phyloP scores from a whole-genome alignment of 2,888 invertebrate species.

The Acrobeloides nanus region DNA sequence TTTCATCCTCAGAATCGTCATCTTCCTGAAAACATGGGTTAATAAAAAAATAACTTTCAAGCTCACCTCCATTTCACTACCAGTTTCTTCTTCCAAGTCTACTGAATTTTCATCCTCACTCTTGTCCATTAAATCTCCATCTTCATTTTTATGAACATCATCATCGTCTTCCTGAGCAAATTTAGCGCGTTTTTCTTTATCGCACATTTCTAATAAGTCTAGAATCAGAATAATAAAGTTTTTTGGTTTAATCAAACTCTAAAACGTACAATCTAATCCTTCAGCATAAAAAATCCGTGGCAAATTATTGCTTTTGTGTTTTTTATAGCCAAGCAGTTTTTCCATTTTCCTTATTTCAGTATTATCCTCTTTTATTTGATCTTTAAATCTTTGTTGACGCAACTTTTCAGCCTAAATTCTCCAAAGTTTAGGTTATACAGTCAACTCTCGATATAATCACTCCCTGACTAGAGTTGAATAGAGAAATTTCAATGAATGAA shows the following conservation, averaged over 20 bases:
- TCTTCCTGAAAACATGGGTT: not conserved
- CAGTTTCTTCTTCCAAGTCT: not conserved
- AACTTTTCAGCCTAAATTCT: slow-evolving; percentile 7
- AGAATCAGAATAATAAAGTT: too few species aligned
- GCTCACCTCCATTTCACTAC: not conserved
- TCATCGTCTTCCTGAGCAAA: slow-evolving; percentile 8
- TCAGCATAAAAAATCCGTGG: slow-evolving; percentile 12
- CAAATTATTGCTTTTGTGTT: slow-evolving; percentile 11
- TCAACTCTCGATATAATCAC: too few species aligned
- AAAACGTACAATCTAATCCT: slow-evolving; percentile 18
- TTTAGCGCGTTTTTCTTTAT: slow-evolving; percentile 13
- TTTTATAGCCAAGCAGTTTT: slow-evolving; percentile 19
- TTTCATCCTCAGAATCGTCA: slow-evolving; percentile 7
- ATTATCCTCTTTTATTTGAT: slow-evolving; percentile 18
- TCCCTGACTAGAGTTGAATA: too few species aligned
- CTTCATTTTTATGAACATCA: slow-evolving; percentile 12
- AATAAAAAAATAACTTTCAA: not conserved
- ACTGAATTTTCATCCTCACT: slow-evolving; percentile 4
- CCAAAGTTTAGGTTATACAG: not conserved
- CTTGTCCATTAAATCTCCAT: slow-evolving; percentile 8
- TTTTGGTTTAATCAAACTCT: too few species aligned
- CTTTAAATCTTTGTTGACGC: slow-evolving; percentile 7
- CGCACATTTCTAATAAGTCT: slow-evolving; percentile 19
- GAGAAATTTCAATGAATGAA: too few species aligned
- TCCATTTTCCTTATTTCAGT: slow-evolving; percentile 16